phyloP scores from a whole-genome alignment of 2,888 invertebrate genomes.

The Rhodophaea formosa region DNA sequence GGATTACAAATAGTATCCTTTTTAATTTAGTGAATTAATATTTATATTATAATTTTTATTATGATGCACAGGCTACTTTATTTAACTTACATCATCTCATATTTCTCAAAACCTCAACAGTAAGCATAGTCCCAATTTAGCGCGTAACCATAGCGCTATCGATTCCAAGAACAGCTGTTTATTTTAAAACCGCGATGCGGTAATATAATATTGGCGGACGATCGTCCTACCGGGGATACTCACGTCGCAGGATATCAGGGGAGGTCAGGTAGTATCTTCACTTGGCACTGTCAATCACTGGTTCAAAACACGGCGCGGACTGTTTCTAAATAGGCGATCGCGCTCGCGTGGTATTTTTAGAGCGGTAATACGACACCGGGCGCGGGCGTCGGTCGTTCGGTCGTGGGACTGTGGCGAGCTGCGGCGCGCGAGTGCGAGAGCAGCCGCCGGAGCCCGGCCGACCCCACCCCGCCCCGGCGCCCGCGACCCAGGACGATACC shows the following conservation, averaged over 20 bases:
- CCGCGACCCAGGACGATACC: conserved; percentile 44
- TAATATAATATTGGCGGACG: conserved; percentile 49
- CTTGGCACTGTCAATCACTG: conserved; percentile 80
- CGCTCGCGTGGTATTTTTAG: conserved; percentile 78
- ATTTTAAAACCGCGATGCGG: conserved; percentile 68
- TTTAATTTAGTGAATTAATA: neutral
- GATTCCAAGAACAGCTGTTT: conserved; percentile 75
- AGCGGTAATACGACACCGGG: conserved; percentile 79
- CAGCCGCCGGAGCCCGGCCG: conserved; percentile 26
- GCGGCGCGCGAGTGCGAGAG: conserved; percentile 65
- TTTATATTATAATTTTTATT: neutral
- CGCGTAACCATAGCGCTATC: conserved; percentile 57
- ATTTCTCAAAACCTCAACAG: conserved; percentile 51
- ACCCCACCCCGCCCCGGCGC: conserved; percentile 24
- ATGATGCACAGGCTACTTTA: neutral
- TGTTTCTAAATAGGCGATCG: conserved; percentile 79
- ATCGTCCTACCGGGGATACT: conserved; percentile 52
- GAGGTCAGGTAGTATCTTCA: conserved; percentile 62
- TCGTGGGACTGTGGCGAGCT: conserved; percentile 60
- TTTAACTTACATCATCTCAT: conserved; percentile 39
- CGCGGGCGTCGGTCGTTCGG: conserved; percentile 69
- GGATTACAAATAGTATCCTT: neutral
- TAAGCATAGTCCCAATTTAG: conserved; percentile 66
- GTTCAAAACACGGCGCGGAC: conserved; percentile 77
- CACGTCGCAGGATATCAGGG: conserved; percentile 55